phyloP scores from a whole-genome alignment of 2,113 vertebrate genomes.

The Dicentrarchus labrax region DNA sequence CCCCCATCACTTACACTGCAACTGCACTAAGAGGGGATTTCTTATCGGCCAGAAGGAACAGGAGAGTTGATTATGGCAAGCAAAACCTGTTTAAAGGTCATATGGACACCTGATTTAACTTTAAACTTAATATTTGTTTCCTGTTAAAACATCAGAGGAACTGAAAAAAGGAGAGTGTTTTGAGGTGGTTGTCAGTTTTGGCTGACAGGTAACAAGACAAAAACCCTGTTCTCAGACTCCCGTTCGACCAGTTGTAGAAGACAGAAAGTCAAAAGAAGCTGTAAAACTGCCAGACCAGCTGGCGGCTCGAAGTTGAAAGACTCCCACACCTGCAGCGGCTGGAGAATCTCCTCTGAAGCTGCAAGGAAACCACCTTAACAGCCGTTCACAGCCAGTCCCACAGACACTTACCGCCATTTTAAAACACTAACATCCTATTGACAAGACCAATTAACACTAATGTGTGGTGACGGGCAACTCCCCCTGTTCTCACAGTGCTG shows the following conservation, averaged over 20 bases:
- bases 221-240: background rate
- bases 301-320: conserved; percentile 67
- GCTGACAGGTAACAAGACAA: background rate
- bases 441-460: conserved; percentile 78
- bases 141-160: no score
- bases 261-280: conserved; percentile 55
- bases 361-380: conserved; percentile 40
- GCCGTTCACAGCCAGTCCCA: conserved; percentile 26
- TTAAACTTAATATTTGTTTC: no score
- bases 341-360: conserved; percentile 47
- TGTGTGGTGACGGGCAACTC: conserved; percentile 63
- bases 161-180: background rate
- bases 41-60: no score
- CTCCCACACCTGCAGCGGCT: conserved; percentile 64
- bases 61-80: no score
- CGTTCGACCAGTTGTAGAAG: conserved; percentile 14
- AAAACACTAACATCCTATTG: conserved; percentile 70
- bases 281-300: conserved; percentile 75
- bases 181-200: background rate
- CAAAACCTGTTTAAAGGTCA: no score
- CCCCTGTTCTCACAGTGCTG: conserved; percentile 64
- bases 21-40: no score
- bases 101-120: no score
- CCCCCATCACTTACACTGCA: no score
- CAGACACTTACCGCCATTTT: conserved; percentile 61